phyloP scores from a whole-genome alignment of 2,113 vertebrate genomes.

The Gallinago media region DNA sequence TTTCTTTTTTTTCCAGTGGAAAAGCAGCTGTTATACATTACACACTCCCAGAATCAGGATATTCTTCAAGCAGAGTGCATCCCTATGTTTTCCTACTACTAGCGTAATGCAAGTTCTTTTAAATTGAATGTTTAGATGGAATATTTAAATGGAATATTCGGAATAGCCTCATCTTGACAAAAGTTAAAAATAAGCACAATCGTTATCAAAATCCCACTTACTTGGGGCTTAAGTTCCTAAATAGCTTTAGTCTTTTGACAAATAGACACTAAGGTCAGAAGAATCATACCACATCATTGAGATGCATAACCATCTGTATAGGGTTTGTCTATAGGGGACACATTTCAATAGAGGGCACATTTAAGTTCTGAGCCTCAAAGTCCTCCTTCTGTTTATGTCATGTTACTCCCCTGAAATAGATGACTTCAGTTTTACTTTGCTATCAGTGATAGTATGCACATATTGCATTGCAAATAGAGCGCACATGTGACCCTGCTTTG shows the following conservation, averaged over 20 bases:
- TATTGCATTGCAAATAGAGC: background rate
- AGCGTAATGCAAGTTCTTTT: background rate
- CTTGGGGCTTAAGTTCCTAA: background rate
- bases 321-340: background rate
- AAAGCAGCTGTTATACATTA: background rate
- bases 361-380: background rate
- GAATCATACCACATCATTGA: background rate
- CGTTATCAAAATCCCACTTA: background rate
- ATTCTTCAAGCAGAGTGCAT: background rate
- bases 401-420: background rate
- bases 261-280: background rate
- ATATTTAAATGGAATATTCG: background rate
- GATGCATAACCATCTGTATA: no score
- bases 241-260: background rate
- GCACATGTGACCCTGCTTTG: background rate
- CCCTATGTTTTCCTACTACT: background rate
- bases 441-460: background rate
- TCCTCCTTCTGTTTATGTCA: background rate
- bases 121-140: background rate
- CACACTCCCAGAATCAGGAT: background rate
- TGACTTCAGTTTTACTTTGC: background rate
- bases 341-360: background rate
- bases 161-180: background rate
- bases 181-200: background rate
- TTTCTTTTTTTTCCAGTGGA: background rate